Evolutionary conservation across 2,113 vertebrate genomes (phyloP), one percentile per base, ranked within the genome.

Genomic region (Chloropsis hardwickii): DNA sequence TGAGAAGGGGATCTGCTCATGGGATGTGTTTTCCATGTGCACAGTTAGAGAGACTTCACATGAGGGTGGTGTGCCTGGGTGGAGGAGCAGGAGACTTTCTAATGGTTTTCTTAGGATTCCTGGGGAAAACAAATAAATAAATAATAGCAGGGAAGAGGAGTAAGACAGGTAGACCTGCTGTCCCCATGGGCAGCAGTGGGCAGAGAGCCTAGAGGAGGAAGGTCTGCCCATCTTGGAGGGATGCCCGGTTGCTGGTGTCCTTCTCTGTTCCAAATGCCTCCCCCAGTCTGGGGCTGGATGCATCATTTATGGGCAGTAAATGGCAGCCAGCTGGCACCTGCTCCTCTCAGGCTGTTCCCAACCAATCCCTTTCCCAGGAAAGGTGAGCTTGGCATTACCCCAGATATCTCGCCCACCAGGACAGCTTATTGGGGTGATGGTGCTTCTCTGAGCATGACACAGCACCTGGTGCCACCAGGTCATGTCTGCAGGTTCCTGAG

Each of bases 401-500:
- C 0, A 0, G 50, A 14, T 20, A 13, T 84, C 64, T 45, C 78
- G 35, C 50, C 87, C 51, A 23, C 51, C 35, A 27, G 47, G 33
- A 50, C 15, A 72, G 15, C 6, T 69, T 1, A 2, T 12, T 1
- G 2, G 12, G 19, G 11, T 1, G 6, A 66, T 23, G 39, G 23
- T 51, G 44, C 5, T 70, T 27, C 39, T 78, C 72, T 48, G 60
- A 84, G 37, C 1, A 1, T 35, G 20, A 23, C 31, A 35, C 2
- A 0, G 42, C 20, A 31, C n/a, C n/a, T 58, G 11, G 6, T 53
- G 39, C 42, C 47, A 18, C 16, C 7, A 2, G 35, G 22, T 16
- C 71, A 20, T 1, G 14, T 7, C 25, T 62, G 51, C 0, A 4
- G 3, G 1, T 24, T 65, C 12, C 61, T 0, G 0, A 79, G 56